Percentiles rank a stretch among this genome's conserved stretches.
Conservation (phyloP, 2,888 invertebrate genomes). For the Orthonevra nobilis region DNA sequence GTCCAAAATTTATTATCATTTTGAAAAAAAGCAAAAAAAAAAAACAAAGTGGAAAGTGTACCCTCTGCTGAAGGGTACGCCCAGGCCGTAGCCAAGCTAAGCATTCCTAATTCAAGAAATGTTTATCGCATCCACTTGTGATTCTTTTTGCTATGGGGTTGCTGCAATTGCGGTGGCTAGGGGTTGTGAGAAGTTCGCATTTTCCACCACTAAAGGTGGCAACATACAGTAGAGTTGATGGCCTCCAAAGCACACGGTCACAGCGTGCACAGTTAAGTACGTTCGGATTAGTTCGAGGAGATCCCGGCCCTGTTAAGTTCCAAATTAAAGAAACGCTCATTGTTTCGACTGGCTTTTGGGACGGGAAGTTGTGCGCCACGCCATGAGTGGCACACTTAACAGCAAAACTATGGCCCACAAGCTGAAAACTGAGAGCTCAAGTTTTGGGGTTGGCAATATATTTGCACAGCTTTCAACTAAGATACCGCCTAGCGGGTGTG, state of each 20-base stretch:
- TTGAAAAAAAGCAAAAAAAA: conserved; percentile 25
- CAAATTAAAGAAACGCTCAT: conserved; percentile 63
- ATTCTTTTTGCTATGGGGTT: conserved; percentile 50
- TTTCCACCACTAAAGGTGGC: conserved; percentile 55
- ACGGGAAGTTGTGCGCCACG: background rate
- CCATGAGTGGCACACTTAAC: no score
- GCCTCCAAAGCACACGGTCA: conserved; percentile 29
- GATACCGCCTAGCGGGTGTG: conserved; percentile 4
- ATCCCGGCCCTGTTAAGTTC: conserved; percentile 15
- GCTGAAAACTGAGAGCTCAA: conserved; percentile 31
- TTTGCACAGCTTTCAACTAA: conserved; percentile 23
- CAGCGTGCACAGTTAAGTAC: conserved; percentile 16
- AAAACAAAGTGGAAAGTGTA: conserved; percentile 33
- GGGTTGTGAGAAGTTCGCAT: conserved; percentile 36
- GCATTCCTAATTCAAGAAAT: conserved; percentile 61
- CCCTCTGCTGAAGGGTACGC: background rate
- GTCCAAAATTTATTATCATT: conserved; percentile 67
- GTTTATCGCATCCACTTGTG: conserved; percentile 59
- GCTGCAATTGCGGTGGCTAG: background rate
- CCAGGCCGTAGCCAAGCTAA: conserved; percentile 28
- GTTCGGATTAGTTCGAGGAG: background rate
- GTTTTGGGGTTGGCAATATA: conserved; percentile 20
- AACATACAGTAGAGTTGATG: conserved; percentile 55
- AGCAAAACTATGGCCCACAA: conserved; percentile 18
- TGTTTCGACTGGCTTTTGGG: conserved; percentile 26